Conservation (phyloP, 2,888 invertebrate genomes). For the Penaeus monodon region DNA sequence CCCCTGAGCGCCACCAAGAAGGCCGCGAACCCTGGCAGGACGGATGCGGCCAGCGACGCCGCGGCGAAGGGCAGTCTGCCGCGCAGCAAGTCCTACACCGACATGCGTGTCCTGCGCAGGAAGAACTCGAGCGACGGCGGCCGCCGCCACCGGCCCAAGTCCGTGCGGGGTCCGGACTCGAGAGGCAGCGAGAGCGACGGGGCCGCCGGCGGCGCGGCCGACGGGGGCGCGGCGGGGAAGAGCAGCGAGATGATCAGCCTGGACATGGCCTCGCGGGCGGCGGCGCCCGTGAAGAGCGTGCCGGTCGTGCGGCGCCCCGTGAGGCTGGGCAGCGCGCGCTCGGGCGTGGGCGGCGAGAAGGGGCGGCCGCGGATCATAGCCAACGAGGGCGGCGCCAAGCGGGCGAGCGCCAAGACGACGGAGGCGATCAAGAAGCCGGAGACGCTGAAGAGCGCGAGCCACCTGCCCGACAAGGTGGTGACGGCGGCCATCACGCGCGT, state of each 20-base stretch:
- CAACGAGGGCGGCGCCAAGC: conserved; percentile 31
- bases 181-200: conserved; percentile 14
- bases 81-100: conserved; percentile 50
- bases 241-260: conserved; percentile 42
- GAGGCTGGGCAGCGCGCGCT: conserved; percentile 39
- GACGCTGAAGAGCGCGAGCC: conserved; percentile 18
- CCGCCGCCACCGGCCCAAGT: not conserved
- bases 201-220: conserved; percentile 1
- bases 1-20: no score
- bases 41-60: no score
- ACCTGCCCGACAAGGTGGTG: conserved; percentile 53
- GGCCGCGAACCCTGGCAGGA: no score
- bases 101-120: conserved; percentile 45
- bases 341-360: conserved; percentile 20
- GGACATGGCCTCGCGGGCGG: conserved; percentile 29
- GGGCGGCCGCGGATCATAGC: conserved; percentile 33
- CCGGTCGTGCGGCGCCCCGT: conserved; percentile 38
- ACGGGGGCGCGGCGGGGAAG: conserved; percentile 15
- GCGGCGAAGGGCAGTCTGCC: no score
- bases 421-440: conserved; percentile 51
- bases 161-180: conserved; percentile 4
- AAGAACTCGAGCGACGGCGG: conserved; percentile 47
- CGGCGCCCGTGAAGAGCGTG: conserved; percentile 34
- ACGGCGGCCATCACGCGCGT: conserved; percentile 55
- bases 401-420: conserved; percentile 12